Percentiles rank a stretch among this genome's conserved stretches.
Evolutionary conservation across 2,113 vertebrate genomes (phyloP).

Genomic region (Murina feae): DNA sequence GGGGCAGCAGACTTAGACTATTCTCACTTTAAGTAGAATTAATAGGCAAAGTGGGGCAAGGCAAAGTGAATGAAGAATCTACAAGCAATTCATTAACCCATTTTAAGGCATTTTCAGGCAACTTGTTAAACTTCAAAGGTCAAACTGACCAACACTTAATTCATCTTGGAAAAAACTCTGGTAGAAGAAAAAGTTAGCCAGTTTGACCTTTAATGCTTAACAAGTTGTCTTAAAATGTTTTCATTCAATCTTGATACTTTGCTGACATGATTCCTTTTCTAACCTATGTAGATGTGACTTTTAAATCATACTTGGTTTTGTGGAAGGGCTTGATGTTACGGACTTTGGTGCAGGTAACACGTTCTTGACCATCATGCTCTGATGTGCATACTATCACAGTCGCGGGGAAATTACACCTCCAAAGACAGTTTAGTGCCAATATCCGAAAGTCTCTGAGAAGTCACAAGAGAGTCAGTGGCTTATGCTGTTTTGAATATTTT

Average conservation of each 20-base stretch:
- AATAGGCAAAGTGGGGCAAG: slow-evolving; percentile 48
- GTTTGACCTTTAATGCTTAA: slow-evolving; percentile 76
- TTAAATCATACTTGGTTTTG: background rate
- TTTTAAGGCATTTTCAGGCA: slow-evolving; percentile 66
- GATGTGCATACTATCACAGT: background rate
- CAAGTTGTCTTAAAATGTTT: slow-evolving; percentile 78
- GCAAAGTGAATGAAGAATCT: slow-evolving; percentile 47
- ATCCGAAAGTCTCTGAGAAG: background rate
- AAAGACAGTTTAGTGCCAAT: background rate
- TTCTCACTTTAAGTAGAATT: slow-evolving; percentile 69
- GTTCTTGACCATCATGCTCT: slow-evolving; percentile 32
- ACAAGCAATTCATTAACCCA: slow-evolving; percentile 58
- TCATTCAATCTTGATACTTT: slow-evolving; percentile 58
- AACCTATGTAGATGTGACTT: slow-evolving; percentile 58
- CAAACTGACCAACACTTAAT: slow-evolving; percentile 69
- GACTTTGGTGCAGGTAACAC: slow-evolving; percentile 44
- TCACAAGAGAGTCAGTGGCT: slow-evolving; percentile 35
- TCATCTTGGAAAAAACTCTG: slow-evolving; percentile 68
- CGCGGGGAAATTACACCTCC: slow-evolving; percentile 9
- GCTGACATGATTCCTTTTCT: slow-evolving; percentile 40
- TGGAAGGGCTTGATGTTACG: background rate
- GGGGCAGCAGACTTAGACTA: slow-evolving; percentile 67
- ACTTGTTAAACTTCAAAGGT: slow-evolving; percentile 77
- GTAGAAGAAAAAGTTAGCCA: slow-evolving; percentile 70
- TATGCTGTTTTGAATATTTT: background rate